Conservation (phyloP, 2,797 vertebrate species). For the Arnoldichthys spilopterus region DNA sequence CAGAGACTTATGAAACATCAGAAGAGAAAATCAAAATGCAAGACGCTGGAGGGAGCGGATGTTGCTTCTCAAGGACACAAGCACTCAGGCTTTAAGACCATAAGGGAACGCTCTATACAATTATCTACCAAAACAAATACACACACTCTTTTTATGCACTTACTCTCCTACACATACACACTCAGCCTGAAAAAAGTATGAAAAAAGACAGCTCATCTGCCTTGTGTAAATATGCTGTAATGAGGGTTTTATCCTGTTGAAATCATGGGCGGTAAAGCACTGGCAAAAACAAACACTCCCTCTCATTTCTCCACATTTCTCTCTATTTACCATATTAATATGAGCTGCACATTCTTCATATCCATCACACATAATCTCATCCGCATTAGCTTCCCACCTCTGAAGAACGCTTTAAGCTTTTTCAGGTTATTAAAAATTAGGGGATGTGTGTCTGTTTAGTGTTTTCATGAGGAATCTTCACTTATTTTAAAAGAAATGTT, state of each 20-base stretch:
- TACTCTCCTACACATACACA: constrained; percentile 9
- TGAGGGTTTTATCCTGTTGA: constrained; percentile 41
- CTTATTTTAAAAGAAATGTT: background rate
- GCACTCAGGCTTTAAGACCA: background rate
- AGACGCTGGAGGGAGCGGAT: background rate
- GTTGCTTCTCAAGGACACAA: background rate
- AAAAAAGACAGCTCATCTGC: constrained; percentile 36
- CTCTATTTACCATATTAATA: constrained; percentile 21
- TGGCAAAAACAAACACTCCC: constrained; percentile 31
- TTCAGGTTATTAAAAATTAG: constrained; percentile 34
- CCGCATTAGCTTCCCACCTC: constrained; percentile 17
- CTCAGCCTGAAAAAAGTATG: constrained; percentile 11
- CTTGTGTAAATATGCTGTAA: constrained; percentile 42
- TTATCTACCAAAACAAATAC: constrained; percentile 1
- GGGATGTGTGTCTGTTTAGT: background rate
- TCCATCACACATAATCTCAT: constrained; percentile 26
- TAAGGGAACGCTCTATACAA: constrained; percentile 9
- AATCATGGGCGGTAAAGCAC: constrained; percentile 11
- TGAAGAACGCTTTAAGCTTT: constrained; percentile 17
- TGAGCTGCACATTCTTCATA: constrained; percentile 20
- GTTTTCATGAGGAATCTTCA: background rate
- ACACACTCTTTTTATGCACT: background rate
- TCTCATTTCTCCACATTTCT: background rate
- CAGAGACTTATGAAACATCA: background rate
- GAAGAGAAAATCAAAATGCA: constrained; percentile 6